Conservation (phyloP, 2,888 invertebrate genomes). For the Dryobotodes eremita region DNA sequence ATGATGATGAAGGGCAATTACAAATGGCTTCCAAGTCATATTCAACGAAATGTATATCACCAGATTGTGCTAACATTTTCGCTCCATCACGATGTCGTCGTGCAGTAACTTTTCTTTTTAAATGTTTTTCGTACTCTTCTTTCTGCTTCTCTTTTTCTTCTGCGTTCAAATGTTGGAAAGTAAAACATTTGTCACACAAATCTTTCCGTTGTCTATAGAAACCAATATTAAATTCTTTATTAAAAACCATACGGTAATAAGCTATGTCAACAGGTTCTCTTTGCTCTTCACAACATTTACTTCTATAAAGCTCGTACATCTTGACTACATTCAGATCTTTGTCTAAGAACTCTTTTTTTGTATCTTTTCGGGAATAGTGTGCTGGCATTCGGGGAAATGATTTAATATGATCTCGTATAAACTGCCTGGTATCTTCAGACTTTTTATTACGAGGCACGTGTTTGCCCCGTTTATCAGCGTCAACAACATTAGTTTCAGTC, state of each 20-base stretch:
- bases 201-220: constrained; percentile 50
- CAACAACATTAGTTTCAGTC: constrained; percentile 29
- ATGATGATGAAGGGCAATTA: constrained; percentile 44
- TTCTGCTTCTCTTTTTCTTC: constrained; percentile 49
- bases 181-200: constrained; percentile 52
- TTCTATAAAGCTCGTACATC: constrained; percentile 47
- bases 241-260: constrained; percentile 38
- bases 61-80: constrained; percentile 41
- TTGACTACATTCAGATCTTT: constrained; percentile 46
- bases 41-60: constrained; percentile 52
- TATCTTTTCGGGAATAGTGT: constrained; percentile 35
- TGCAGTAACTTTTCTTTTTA: constrained; percentile 43
- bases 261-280: constrained; percentile 41
- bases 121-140: constrained; percentile 37
- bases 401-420: constrained; percentile 43
- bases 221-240: constrained; percentile 54
- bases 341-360: constrained; percentile 47
- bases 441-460: constrained; percentile 35
- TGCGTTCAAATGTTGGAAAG: constrained; percentile 37
- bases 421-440: constrained; percentile 22
- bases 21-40: constrained; percentile 53
- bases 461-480: constrained; percentile 16
- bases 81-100: constrained; percentile 51
- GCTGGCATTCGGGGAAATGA: constrained; percentile 49
- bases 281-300: constrained; percentile 35